Percentiles rank a stretch among this genome's conserved stretches.
phyloP scores from a whole-genome alignment of 2,797 vertebrate genomes.

The Artibeus lituratus region DNA sequence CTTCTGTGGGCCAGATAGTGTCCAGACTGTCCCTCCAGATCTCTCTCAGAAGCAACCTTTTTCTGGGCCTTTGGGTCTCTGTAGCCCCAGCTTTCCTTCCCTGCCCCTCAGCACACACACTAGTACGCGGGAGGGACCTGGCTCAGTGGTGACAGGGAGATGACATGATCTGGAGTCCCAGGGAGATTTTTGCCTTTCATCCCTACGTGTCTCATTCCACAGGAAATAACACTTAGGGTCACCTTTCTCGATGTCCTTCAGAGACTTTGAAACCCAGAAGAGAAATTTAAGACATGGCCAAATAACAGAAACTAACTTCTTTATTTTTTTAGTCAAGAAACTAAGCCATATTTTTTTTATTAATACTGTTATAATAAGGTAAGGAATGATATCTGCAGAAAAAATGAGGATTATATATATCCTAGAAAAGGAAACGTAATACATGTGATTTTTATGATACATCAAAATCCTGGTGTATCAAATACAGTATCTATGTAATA shows the following conservation, averaged over 20 bases:
- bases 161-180: neutral
- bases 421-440: neutral
- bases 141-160: neutral
- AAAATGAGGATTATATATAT: neutral
- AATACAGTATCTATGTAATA: neutral
- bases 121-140: neutral
- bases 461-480: neutral
- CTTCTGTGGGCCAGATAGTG: neutral
- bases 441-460: neutral
- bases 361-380: neutral
- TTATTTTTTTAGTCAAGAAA: slow-evolving; percentile 7
- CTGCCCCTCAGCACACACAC: neutral
- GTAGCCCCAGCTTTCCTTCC: too few relatives aligned
- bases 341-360: neutral
- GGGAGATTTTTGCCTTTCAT: neutral
- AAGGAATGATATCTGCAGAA: neutral
- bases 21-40: neutral
- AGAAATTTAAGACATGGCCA: neutral
- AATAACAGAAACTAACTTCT: neutral
- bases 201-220: neutral
- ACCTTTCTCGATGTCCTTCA: neutral
- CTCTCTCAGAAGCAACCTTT: neutral
- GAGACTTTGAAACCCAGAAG: neutral
- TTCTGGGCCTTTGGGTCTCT: neutral
- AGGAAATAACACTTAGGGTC: neutral